phyloP scores from a whole-genome alignment of 2,888 invertebrate species.

The Acleris sparsana region DNA sequence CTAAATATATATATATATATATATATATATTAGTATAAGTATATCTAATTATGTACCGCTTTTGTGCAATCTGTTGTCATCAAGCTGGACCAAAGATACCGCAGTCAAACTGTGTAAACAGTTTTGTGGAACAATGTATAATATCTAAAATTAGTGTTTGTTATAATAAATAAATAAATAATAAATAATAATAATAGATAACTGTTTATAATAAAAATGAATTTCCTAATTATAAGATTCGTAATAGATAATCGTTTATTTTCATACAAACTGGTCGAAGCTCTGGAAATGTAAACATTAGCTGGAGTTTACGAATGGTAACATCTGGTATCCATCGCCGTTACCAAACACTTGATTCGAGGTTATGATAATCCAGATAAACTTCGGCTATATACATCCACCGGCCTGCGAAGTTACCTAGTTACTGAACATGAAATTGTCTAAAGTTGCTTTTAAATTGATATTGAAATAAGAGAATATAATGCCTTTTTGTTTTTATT shows the following conservation, averaged over 20 bases:
- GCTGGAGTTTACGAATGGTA: constrained; percentile 17
- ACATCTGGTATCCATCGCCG: constrained; percentile 31
- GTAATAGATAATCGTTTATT: neutral
- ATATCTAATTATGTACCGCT: too few relatives aligned
- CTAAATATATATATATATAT: too few relatives aligned
- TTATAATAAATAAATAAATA: too few relatives aligned
- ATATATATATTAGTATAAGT: too few relatives aligned
- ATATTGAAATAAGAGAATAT: neutral
- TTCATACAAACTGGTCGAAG: neutral
- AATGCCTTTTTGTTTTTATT: neutral
- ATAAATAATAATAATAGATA: too few relatives aligned
- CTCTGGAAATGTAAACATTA: constrained; percentile 3
- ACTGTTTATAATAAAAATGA: too few relatives aligned
- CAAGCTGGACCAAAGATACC: too few relatives aligned
- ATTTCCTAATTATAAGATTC: too few relatives aligned
- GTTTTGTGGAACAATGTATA: too few relatives aligned
- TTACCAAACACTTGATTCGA: constrained; percentile 28
- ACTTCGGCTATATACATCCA: constrained; percentile 28
- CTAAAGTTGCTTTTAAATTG: constrained; percentile 9
- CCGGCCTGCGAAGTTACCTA: constrained; percentile 19
- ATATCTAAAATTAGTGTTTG: too few relatives aligned
- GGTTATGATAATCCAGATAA: constrained; percentile 36
- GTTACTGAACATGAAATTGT: constrained; percentile 15
- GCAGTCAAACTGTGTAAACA: too few relatives aligned
- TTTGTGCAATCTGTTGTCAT: too few relatives aligned